A percentile compares a stretch with the other conserved stretches of the same genome.
These are phyloP conservation scores for Brachyptera putata DNA, from an alignment of 2,888 invertebrate species.

Conservation along the genomic window DNA sequence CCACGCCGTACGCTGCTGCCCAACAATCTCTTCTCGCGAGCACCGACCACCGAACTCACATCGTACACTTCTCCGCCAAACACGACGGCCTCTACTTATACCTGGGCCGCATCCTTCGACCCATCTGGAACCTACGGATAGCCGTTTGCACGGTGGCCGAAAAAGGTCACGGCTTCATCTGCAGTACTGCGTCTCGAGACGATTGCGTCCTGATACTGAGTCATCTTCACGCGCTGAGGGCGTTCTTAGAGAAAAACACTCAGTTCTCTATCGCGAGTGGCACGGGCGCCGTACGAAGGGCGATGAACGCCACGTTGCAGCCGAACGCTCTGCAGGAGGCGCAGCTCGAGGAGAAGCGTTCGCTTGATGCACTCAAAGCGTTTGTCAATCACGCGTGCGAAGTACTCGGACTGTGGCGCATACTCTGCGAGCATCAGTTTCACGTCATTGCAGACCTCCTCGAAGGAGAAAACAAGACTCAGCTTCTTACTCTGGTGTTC, in stretches of 20 bases:
- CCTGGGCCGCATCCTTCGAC: slow-evolving; percentile 79
- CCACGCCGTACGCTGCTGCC: slow-evolving; percentile 28
- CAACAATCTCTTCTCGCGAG: slow-evolving; percentile 27
- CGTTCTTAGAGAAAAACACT: slow-evolving; percentile 69
- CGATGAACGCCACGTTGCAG: not conserved
- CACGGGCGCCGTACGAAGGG: not conserved
- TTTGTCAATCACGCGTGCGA: slow-evolving; percentile 78
- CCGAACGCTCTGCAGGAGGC: slow-evolving; percentile 32
- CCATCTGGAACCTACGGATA: slow-evolving; percentile 82
- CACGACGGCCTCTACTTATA: slow-evolving; percentile 93
- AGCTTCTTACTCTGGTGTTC: slow-evolving; percentile 55
- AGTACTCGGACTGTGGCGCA: slow-evolving; percentile 88
- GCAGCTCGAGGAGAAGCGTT: slow-evolving; percentile 64
- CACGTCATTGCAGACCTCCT: slow-evolving; percentile 69
- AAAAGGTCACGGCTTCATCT: slow-evolving; percentile 41
- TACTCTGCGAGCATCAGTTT: slow-evolving; percentile 88
- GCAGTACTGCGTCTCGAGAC: slow-evolving; percentile 61
- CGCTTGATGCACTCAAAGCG: slow-evolving; percentile 68
- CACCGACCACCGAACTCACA: slow-evolving; percentile 9
- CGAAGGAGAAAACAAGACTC: slow-evolving; percentile 55
- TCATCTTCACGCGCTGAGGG: slow-evolving; percentile 67
- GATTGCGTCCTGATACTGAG: slow-evolving; percentile 70
- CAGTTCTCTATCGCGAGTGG: slow-evolving; percentile 42
- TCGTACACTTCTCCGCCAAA: slow-evolving; percentile 63
- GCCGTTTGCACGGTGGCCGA: slow-evolving; percentile 42